These are phyloP conservation scores for Antitype chi DNA, from an alignment of 2,888 invertebrate species.

Conservation along the genomic window DNA sequence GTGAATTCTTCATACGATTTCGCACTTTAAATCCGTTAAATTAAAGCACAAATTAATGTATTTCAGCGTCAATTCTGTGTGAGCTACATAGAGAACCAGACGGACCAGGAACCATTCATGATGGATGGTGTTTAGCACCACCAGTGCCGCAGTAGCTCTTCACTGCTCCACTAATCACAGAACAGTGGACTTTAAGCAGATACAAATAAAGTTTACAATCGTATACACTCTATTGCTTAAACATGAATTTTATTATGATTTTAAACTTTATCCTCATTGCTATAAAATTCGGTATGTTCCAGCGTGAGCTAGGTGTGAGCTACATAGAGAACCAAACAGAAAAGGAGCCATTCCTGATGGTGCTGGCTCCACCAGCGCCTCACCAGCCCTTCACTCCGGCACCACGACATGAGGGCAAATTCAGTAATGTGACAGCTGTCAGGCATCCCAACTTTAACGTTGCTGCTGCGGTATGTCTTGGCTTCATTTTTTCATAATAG, in stretches of 20 bases:
- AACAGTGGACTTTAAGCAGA: neutral
- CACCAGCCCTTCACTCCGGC: slow-evolving; percentile 97
- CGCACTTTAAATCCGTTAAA: neutral
- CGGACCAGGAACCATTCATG: slow-evolving; percentile 92
- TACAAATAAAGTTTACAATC: neutral
- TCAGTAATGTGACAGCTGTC: slow-evolving; percentile 91
- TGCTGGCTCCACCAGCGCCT: slow-evolving; percentile 96
- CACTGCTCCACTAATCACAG: slow-evolving; percentile 87
- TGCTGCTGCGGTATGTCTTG: slow-evolving; percentile 75
- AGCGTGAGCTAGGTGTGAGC: slow-evolving; percentile 81
- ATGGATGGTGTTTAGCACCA: slow-evolving; percentile 93
- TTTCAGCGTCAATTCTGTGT: neutral
- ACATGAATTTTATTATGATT: neutral
- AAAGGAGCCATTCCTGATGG: slow-evolving; percentile 94
- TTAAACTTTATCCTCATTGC: neutral
- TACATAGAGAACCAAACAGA: slow-evolving; percentile 85
- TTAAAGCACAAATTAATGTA: neutral
- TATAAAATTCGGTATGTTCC: slow-evolving; percentile 16
- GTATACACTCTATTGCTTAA: neutral
- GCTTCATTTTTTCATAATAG: neutral
- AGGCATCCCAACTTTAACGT: slow-evolving; percentile 93
- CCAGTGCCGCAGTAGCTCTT: slow-evolving; percentile 97
- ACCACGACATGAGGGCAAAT: slow-evolving; percentile 92
- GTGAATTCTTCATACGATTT: slow-evolving; percentile 5
- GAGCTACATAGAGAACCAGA: slow-evolving; percentile 82